A percentile compares a stretch with the other conserved stretches of the same genome.
Evolutionary conservation across 2,113 vertebrate genomes (phyloP).

Genomic region (Antechinus stuartii): DNA sequence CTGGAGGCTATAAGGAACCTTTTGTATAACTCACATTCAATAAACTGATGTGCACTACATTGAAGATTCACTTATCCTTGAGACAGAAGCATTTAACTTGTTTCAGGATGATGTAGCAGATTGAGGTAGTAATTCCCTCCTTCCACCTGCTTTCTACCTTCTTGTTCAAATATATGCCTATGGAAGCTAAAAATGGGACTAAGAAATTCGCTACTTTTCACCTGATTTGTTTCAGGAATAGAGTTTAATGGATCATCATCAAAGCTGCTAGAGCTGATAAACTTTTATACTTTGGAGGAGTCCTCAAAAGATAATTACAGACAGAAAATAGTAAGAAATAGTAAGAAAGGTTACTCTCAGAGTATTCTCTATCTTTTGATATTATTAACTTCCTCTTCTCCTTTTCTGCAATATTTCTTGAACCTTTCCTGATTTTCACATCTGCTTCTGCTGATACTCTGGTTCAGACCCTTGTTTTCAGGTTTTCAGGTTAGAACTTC

Average conservation of each 20-base stretch:
- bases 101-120: not conserved
- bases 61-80: constrained; percentile 53
- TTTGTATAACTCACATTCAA: constrained; percentile 63
- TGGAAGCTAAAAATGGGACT: not conserved
- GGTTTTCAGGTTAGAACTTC: too few species aligned
- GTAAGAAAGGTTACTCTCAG: not conserved
- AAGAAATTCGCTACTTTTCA: constrained; percentile 20
- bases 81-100: constrained; percentile 8
- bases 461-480: not conserved
- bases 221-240: not conserved
- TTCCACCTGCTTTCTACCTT: not conserved
- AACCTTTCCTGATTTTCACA: not conserved
- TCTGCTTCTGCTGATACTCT: not conserved
- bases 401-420: not conserved
- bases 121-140: constrained; percentile 12
- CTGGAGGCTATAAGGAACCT: constrained; percentile 60
- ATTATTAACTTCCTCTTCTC: not conserved
- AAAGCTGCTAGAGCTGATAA: not conserved
- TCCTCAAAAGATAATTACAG: not conserved
- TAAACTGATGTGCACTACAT: constrained; percentile 39
- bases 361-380: not conserved
- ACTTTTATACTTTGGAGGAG: not conserved
- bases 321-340: not conserved
- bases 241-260: constrained; percentile 8
- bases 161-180: constrained; percentile 16